Evolutionary conservation across 2,797 vertebrate species (phyloP), one percentile per base, ranked within the genome.

Genomic region (Xiphorhynchus erythropygius): DNA sequence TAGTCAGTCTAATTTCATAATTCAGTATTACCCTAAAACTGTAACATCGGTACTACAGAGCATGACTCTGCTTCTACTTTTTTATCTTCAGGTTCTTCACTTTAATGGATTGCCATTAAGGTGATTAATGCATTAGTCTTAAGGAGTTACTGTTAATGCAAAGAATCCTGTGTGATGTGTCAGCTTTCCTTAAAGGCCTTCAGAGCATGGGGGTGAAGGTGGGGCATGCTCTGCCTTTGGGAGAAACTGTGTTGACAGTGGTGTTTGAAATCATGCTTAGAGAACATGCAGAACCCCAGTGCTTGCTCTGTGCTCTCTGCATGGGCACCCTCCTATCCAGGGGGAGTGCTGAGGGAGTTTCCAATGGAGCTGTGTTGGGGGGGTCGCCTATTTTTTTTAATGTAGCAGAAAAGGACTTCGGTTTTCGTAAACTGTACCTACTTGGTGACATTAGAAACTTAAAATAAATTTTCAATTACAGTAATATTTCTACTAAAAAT

Each of bases 371-470:
- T 95, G 23, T 41, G 68, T 4, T 75, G 62, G 75, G 67, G 75
- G 41, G 2, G 19, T 65, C 87, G n/a, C 85, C 88, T 88, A 8
- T 93, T 91, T 84, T 93, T 97, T 97, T 96, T 92, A 95, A 94
- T 93, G 74, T 96, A 96, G 93, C 75, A 94, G 85, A 94, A 84
- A 74, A 95, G 60, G 75, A 97, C 71, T 96, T 94, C 63, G 80
- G 77, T 47, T 95, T 97, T 97, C 95, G 5, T 95, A 89, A 96
- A 90, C 85, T 96, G 95, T 97, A 96, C 82, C 91, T 97, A 80
- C 64, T 91, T 27, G 8, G 84, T 96, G 83, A 91, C 83, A 78
- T 96, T 96, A 96, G 85, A 95, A 96, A 92, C 77, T 75, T 87
- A 73, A 96, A 97, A 94, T 96, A 96, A 96, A 92, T 96, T 94